phyloP scores from a whole-genome alignment of 2,797 vertebrate species.

The Antennarius maculatus region DNA sequence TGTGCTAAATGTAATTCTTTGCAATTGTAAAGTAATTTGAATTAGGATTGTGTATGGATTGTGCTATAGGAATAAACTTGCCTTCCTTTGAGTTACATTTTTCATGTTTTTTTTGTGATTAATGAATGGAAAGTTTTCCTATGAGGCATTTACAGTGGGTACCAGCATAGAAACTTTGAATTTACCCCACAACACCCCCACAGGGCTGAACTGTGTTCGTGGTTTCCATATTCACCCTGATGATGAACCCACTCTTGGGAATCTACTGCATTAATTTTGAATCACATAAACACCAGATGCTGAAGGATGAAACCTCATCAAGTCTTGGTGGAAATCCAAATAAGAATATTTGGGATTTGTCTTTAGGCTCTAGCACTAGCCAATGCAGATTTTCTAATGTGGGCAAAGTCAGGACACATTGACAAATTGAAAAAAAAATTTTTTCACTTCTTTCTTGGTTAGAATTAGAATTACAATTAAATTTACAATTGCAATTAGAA shows the following conservation, averaged over 20 bases:
- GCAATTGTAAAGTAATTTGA: too few relatives aligned
- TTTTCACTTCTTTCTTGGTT: conserved; percentile 1
- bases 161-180: conserved; percentile 24
- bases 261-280: conserved; percentile 44
- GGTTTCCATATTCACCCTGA: conserved; percentile 33
- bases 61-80: too few relatives aligned
- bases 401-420: background rate
- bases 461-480: background rate
- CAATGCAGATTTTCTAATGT: background rate
- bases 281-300: conserved; percentile 53
- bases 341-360: conserved; percentile 2
- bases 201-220: conserved; percentile 35
- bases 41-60: too few relatives aligned
- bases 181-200: conserved; percentile 43
- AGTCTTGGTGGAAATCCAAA: conserved; percentile 23
- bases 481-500: too few relatives aligned
- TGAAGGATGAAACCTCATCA: conserved; percentile 20
- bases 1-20: too few relatives aligned
- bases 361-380: background rate
- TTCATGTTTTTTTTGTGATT: conserved; percentile 8
- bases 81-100: conserved; percentile 15
- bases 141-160: conserved; percentile 21
- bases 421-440: background rate
- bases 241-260: conserved; percentile 30
- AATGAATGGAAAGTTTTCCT: conserved; percentile 35